Percentiles rank a stretch among this genome's conserved stretches.
These are phyloP conservation scores for Erpornis zantholeuca DNA, from an alignment of 2,113 vertebrate genomes.

Conservation along the genomic window DNA sequence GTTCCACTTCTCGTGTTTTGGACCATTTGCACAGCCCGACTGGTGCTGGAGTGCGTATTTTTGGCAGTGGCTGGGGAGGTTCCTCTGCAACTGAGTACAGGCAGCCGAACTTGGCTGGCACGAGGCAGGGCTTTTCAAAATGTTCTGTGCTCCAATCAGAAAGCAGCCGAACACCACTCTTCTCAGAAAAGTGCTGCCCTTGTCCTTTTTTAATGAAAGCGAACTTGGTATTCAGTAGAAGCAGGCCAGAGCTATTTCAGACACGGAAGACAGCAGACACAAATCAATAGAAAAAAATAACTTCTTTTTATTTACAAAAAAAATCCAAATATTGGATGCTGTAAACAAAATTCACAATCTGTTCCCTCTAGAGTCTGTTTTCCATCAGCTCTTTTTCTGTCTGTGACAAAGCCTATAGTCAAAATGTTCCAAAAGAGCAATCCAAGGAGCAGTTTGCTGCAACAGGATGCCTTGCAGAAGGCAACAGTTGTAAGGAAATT, in stretches of 20 bases:
- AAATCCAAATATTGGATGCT: constrained; percentile 89
- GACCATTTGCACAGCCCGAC: background rate
- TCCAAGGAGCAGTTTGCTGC: constrained; percentile 73
- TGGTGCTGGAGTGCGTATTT: constrained; percentile 24
- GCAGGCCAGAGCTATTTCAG: constrained; percentile 31
- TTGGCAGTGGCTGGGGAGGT: constrained; percentile 54
- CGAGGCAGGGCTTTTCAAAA: constrained; percentile 54
- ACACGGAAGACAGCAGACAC: constrained; percentile 73
- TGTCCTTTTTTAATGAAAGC: background rate
- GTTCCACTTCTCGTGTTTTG: background rate
- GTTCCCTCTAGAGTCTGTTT: constrained; percentile 77
- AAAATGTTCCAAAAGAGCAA: constrained; percentile 74
- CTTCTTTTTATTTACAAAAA: constrained; percentile 88
- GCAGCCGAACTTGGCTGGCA: constrained; percentile 47
- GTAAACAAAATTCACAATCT: constrained; percentile 90
- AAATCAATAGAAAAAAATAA: constrained; percentile 86
- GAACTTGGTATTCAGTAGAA: background rate
- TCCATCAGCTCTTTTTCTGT: constrained; percentile 73
- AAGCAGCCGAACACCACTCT: constrained; percentile 41
- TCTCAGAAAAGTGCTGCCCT: constrained; percentile 50
- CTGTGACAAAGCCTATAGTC: constrained; percentile 71
- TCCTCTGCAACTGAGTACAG: constrained; percentile 32
- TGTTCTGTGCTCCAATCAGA: constrained; percentile 15
- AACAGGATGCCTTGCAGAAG: constrained; percentile 70
- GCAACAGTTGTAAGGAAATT: constrained; percentile 67